Percentiles rank a stretch among this genome's conserved stretches.
phyloP scores from a whole-genome alignment of 1,140 invertebrate species.

The Neodiprion pinetum region DNA sequence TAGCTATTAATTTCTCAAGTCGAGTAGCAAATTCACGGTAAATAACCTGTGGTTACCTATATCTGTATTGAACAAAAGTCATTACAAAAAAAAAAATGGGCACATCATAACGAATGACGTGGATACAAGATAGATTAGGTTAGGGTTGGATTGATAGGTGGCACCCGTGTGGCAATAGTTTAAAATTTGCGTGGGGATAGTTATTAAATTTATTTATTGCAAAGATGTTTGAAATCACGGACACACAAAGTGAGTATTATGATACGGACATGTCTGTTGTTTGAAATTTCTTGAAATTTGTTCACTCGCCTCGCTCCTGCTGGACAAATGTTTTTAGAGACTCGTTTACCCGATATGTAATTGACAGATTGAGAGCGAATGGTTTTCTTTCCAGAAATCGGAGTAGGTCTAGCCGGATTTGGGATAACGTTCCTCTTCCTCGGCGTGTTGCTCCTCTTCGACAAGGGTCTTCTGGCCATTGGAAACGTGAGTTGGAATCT shows the following conservation, averaged over 20 bases:
- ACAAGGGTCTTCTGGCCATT: constrained; percentile 97
- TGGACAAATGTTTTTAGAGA: constrained; percentile 3
- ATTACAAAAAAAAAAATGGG: too few relatives aligned
- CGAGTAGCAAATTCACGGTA: too few relatives aligned
- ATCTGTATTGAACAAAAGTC: too few relatives aligned
- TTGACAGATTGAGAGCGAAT: constrained; percentile 19
- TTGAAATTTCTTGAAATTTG: constrained; percentile 26
- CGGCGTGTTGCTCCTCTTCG: constrained; percentile 94
- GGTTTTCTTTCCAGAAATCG: constrained; percentile 83
- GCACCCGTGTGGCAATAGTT: constrained; percentile 26
- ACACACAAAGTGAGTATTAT: constrained; percentile 72
- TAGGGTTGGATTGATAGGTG: constrained; percentile 26
- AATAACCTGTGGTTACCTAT: too few relatives aligned
- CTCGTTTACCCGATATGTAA: background rate
- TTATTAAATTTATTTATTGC: constrained; percentile 14
- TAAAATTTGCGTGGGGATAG: constrained; percentile 13
- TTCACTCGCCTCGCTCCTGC: constrained; percentile 12
- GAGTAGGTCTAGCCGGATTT: constrained; percentile 95
- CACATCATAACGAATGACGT: constrained; percentile 48
- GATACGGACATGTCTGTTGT: constrained; percentile 2
- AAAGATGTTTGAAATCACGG: constrained; percentile 75
- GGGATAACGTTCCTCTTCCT: constrained; percentile 96
- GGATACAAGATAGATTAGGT: constrained; percentile 55
- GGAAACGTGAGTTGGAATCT: constrained; percentile 85
- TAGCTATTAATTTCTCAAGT: too few relatives aligned